Evolutionary conservation across 2,888 invertebrate species (phyloP), one percentile per base, ranked within the genome.

Genomic region (Beris chalybata): DNA sequence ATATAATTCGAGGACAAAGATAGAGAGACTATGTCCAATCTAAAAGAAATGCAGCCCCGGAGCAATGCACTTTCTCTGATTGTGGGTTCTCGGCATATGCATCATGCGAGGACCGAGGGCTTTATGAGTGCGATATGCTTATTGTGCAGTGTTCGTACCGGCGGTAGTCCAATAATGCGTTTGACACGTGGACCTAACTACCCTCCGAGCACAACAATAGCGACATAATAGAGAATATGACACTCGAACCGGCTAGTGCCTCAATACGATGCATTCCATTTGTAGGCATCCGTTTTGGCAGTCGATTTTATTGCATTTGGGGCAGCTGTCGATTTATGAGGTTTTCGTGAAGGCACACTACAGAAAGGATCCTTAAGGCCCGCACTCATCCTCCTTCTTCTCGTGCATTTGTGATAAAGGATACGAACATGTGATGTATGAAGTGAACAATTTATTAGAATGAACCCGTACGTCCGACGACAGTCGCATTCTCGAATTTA

Each of bases 391-490:
- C 38, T 38, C 38, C 38, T 38, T 1, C 38, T 38, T 1, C 38
- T 38, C 7, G 1, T 38, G 2, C 38, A 9, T 7, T 47, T 59
- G 31, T 57, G 57, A 45, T 45, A 45, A 57, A 30, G 22, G 43
- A 43, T 38, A 61, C 11, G 38, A 15, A 52, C 44, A 22, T 12
- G 31, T 59, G 48, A 52, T 52, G 38, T 29, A 61, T 50, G 6
- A 5, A 61, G 22, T 22, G 52, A 32, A 12, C n/a, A 61, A 61
- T 61, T 52, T 52, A 61, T 61, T 61, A 22, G 61, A 43, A 43
- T 22, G 12, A 11, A 50, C 11, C 15, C 15, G 50, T 15, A 29
- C 15, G 29, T 4, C 9, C 4, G 15, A n/a, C 22, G 50, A 29
- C n/a, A 15, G 15, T 50, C 11, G 50, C 50, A 50, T 38, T 38